Percentiles rank a stretch among this genome's conserved stretches.
phyloP scores from a whole-genome alignment of 2,888 invertebrate species.

The Tenthredo livida region DNA sequence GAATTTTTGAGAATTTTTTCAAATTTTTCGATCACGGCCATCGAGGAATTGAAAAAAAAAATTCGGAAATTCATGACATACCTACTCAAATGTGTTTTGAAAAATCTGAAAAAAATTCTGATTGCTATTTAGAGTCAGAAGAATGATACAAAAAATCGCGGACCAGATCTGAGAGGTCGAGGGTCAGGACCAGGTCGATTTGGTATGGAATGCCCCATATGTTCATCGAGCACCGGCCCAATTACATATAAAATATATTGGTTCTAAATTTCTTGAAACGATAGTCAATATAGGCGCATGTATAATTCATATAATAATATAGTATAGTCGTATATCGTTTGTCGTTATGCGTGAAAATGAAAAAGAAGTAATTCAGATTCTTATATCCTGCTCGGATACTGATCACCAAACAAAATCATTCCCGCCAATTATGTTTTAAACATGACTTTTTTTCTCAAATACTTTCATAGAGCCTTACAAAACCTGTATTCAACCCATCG shows the following conservation, averaged over 20 bases:
- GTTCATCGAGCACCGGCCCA: conserved; percentile 4
- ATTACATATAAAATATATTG: conserved; percentile 45
- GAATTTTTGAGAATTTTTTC: too few species aligned
- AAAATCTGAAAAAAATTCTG: too few species aligned
- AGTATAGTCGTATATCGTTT: background rate
- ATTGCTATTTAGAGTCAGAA: too few species aligned
- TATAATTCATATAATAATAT: conserved; percentile 7
- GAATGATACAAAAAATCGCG: too few species aligned
- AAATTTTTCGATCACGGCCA: too few species aligned
- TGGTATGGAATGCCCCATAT: too few species aligned
- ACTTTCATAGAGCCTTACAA: conserved; percentile 39
- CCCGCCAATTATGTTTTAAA: background rate
- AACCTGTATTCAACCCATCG: conserved; percentile 14
- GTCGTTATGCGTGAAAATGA: background rate
- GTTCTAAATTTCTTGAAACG: background rate
- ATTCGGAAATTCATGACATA: too few species aligned
- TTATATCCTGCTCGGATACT: background rate
- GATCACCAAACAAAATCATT: background rate
- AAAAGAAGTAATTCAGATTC: conserved; percentile 19
- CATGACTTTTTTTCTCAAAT: background rate
- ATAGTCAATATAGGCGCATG: conserved; percentile 16
- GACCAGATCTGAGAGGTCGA: too few species aligned
- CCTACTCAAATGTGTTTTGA: too few species aligned
- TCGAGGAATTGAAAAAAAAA: too few species aligned
- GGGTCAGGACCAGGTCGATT: too few species aligned